Percentiles rank a stretch among this genome's conserved stretches.
Conservation (phyloP, 2,113 vertebrate species). For the Rutilus rutilus region DNA sequence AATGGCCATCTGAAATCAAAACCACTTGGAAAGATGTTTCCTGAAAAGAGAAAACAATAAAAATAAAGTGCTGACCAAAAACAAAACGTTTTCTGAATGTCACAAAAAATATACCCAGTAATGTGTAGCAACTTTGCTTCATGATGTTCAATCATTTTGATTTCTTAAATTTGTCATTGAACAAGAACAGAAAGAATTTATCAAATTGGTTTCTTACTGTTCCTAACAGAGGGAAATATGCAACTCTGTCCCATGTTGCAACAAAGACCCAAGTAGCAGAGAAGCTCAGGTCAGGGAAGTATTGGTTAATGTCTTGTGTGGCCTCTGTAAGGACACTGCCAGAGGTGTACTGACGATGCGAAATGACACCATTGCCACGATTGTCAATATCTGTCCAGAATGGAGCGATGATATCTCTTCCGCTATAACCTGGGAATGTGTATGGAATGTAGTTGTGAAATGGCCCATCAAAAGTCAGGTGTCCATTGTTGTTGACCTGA, state of each 20-base stretch:
- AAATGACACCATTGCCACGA: conserved; percentile 34
- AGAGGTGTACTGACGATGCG: conserved; percentile 43
- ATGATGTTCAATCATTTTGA: background rate
- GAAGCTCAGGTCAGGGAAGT: conserved; percentile 49
- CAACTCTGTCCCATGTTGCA: conserved; percentile 22
- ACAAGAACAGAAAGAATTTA: background rate
- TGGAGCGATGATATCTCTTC: conserved; percentile 48
- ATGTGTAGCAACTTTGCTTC: background rate
- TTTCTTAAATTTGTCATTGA: background rate
- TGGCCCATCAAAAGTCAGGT: conserved; percentile 41
- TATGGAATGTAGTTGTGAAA: background rate
- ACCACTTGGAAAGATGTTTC: conserved; percentile 64
- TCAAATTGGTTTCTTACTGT: conserved; percentile 47
- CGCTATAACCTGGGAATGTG: conserved; percentile 35
- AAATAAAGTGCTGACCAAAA: background rate
- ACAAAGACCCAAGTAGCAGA: conserved; percentile 34
- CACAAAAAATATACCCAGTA: background rate
- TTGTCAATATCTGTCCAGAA: conserved; percentile 67
- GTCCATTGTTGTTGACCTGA: conserved; percentile 54
- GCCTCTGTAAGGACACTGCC: rapidly evolving
- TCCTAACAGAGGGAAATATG: conserved; percentile 47
- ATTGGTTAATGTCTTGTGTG: conserved; percentile 52
- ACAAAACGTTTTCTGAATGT: background rate
- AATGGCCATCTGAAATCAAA: conserved; percentile 55
- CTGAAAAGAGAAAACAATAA: conserved; percentile 34